phyloP scores from a whole-genome alignment of 2,113 vertebrate species.

The Ammodytes dubius region DNA sequence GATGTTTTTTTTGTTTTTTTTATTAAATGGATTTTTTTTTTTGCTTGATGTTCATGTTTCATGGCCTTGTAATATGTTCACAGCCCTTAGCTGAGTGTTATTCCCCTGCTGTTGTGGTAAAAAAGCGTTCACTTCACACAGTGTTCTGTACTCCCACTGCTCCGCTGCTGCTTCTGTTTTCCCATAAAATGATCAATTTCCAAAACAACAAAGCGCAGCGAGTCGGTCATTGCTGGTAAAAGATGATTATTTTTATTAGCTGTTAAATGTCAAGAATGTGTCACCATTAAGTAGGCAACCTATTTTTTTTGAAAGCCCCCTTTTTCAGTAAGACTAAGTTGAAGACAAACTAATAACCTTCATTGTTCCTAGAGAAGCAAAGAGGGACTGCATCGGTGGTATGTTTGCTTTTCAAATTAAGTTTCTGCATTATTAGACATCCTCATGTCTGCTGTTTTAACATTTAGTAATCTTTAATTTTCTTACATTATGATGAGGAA shows the following conservation, averaged over 20 bases:
- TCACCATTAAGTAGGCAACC: slow-evolving; percentile 51
- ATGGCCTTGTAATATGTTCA: slow-evolving; percentile 33
- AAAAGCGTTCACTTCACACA: slow-evolving; percentile 28
- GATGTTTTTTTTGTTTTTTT: slow-evolving; percentile 38
- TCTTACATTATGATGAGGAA: neutral
- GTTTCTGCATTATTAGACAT: neutral
- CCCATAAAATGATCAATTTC: slow-evolving; percentile 75
- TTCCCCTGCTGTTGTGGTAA: slow-evolving; percentile 76
- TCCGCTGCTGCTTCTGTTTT: slow-evolving; percentile 39
- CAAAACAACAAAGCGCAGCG: slow-evolving; percentile 68
- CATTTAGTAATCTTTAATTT: neutral
- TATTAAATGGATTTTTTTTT: too few relatives aligned
- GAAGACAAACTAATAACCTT: slow-evolving; percentile 36
- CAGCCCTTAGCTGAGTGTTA: slow-evolving; percentile 63
- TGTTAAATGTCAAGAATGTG: slow-evolving; percentile 79
- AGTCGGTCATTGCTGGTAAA: slow-evolving; percentile 67
- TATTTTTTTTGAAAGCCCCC: slow-evolving; percentile 45
- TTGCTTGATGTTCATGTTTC: slow-evolving; percentile 11
- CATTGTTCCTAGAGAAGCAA: slow-evolving; percentile 43
- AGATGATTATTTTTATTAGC: slow-evolving; percentile 65
- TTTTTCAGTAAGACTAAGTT: slow-evolving; percentile 36
- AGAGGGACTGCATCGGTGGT: slow-evolving; percentile 55
- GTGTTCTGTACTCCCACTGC: slow-evolving; percentile 70
- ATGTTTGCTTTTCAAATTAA: slow-evolving; percentile 41
- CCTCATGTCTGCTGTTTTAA: neutral